Evolutionary conservation across 2,113 vertebrate species (phyloP).

Genomic region (Helogale parvula): DNA sequence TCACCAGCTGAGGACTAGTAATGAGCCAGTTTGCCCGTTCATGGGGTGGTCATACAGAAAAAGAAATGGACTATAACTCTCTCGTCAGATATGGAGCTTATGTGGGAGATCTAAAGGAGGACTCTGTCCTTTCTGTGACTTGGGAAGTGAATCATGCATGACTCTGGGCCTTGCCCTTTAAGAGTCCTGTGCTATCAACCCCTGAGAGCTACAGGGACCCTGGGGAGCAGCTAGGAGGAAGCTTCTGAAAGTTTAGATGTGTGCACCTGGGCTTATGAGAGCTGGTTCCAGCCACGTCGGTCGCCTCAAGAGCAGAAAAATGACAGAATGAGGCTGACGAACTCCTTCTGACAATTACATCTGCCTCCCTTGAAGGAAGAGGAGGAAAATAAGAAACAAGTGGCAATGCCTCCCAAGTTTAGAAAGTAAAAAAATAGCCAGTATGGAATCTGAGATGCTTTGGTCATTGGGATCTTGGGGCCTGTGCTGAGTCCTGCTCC

Average conservation of each 20-base stretch:
- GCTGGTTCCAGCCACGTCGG: background rate
- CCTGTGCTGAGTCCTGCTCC: background rate
- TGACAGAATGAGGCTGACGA: constrained; percentile 38
- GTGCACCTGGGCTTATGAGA: background rate
- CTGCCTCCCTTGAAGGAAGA: constrained; percentile 8
- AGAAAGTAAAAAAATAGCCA: background rate
- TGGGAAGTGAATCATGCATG: background rate
- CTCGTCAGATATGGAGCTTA: background rate
- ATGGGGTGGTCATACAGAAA: background rate
- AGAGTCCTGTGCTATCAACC: background rate
- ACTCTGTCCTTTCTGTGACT: background rate
- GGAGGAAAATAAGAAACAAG: background rate
- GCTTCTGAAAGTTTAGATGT: background rate
- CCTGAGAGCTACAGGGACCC: background rate
- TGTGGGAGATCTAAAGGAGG: background rate
- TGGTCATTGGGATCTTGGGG: background rate
- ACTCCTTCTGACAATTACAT: background rate
- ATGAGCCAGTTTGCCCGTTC: background rate
- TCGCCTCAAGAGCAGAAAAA: background rate
- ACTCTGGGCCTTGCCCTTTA: background rate
- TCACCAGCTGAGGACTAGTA: background rate
- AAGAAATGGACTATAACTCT: background rate
- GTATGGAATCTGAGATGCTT: background rate
- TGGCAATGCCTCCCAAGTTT: background rate
- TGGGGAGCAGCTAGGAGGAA: background rate